Evolutionary conservation across 2,888 invertebrate genomes (phyloP).

Genomic region (Onthophagus sagittarius): DNA sequence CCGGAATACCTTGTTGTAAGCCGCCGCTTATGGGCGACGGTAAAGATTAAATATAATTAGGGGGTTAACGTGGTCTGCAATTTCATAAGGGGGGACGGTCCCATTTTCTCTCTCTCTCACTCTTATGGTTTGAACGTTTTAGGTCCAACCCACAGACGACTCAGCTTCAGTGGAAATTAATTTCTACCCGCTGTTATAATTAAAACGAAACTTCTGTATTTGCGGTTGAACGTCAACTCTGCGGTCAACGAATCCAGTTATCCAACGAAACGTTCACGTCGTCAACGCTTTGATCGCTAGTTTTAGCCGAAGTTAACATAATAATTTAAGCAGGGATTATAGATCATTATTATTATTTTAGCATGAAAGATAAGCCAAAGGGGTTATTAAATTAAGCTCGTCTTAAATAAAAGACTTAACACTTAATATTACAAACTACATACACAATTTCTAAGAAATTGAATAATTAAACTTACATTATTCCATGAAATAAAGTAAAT

Average conservation of each 20-base stretch:
- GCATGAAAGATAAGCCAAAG: no score
- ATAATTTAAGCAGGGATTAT: background rate
- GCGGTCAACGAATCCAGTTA: background rate
- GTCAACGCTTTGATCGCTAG: background rate
- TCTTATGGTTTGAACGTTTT: background rate
- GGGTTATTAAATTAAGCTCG: no score
- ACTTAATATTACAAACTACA: no score
- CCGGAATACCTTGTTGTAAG: background rate
- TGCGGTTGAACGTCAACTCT: background rate
- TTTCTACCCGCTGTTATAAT: background rate
- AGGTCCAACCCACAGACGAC: background rate
- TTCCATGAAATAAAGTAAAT: no score
- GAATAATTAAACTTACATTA: no score
- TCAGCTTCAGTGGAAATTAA: background rate
- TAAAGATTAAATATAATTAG: constrained; percentile 8
- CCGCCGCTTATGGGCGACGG: background rate
- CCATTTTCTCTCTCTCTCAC: background rate
- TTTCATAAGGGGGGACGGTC: background rate
- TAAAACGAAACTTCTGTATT: background rate
- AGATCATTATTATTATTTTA: background rate
- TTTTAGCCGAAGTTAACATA: background rate
- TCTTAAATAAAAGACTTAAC: no score
- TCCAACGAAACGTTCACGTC: background rate
- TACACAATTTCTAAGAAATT: no score
- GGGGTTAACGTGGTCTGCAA: constrained; percentile 2